A percentile compares a stretch with the other conserved stretches of the same genome.
Evolutionary conservation across 2,797 vertebrate genomes (phyloP).

Genomic region (Helostoma temminkii): DNA sequence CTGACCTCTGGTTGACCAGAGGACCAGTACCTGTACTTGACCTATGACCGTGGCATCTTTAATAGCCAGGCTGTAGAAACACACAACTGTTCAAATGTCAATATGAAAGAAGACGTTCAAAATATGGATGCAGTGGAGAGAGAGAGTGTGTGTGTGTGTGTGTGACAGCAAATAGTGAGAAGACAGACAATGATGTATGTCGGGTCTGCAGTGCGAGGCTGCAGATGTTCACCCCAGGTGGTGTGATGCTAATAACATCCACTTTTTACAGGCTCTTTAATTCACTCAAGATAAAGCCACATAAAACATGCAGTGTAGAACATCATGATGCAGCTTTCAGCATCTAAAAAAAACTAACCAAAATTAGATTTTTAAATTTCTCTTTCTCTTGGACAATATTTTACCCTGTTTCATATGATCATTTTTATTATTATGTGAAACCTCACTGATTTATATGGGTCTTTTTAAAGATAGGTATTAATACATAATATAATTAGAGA

Average conservation of each 20-base stretch:
- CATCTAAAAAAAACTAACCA: conserved; percentile 6
- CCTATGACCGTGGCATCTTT: conserved; percentile 50
- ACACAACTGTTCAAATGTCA: conserved; percentile 30
- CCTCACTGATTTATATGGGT: background rate
- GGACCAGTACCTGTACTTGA: conserved; percentile 61
- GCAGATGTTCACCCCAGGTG: conserved; percentile 79
- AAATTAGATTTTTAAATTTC: conserved; percentile 15
- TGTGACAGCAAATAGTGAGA: conserved; percentile 50
- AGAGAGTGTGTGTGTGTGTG: conserved; percentile 15
- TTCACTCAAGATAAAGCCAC: conserved; percentile 73
- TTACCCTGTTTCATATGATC: background rate
- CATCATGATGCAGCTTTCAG: conserved; percentile 27
- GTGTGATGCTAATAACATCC: conserved; percentile 70
- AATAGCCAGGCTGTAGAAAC: conserved; percentile 45
- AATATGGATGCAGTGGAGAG: conserved; percentile 31
- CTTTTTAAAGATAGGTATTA: background rate
- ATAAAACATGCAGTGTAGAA: conserved; percentile 45
- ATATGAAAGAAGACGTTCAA: conserved; percentile 46
- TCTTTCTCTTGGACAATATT: background rate
- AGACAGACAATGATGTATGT: conserved; percentile 62
- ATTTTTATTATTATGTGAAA: too few species aligned
- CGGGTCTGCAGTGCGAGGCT: conserved; percentile 59
- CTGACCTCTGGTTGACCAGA: conserved; percentile 50
- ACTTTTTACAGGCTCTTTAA: conserved; percentile 74
- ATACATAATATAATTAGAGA: background rate